Evolutionary conservation across 2,113 vertebrate species (phyloP).

Genomic region (Heptranchias perlo): DNA sequence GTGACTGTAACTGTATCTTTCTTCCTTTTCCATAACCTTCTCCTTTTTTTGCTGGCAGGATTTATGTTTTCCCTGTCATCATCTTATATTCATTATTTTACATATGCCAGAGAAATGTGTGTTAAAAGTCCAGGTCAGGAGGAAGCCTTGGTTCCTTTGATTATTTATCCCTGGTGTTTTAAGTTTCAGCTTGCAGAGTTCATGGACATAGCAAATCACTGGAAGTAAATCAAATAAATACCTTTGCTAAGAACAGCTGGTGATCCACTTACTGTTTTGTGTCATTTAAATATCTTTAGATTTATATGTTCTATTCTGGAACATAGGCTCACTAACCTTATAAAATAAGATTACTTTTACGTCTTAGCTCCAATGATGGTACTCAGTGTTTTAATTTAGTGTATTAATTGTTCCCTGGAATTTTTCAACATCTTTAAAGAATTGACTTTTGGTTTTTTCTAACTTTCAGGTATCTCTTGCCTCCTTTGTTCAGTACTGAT

Average conservation of each 20-base stretch:
- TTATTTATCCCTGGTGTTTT: constrained; percentile 55
- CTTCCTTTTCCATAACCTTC: constrained; percentile 60
- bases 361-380: background rate
- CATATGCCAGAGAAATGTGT: constrained; percentile 62
- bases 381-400: background rate
- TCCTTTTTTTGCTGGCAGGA: constrained; percentile 63
- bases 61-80: constrained; percentile 67
- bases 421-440: background rate
- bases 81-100: constrained; percentile 72
- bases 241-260: constrained; percentile 44
- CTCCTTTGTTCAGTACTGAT: background rate
- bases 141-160: constrained; percentile 57
- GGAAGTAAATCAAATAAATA: constrained; percentile 50
- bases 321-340: constrained; percentile 46
- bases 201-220: constrained; percentile 52
- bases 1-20: constrained; percentile 52
- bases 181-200: constrained; percentile 59
- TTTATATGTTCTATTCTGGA: constrained; percentile 41
- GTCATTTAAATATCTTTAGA: constrained; percentile 23
- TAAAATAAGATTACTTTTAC: constrained; percentile 45
- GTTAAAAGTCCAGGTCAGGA: constrained; percentile 63
- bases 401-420: background rate
- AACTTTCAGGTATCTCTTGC: background rate
- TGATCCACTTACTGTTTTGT: constrained; percentile 9
- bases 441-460: background rate